Evolutionary conservation across 2,113 vertebrate species (phyloP), one percentile per base, ranked within the genome.

Genomic region (Varanus salvator): DNA sequence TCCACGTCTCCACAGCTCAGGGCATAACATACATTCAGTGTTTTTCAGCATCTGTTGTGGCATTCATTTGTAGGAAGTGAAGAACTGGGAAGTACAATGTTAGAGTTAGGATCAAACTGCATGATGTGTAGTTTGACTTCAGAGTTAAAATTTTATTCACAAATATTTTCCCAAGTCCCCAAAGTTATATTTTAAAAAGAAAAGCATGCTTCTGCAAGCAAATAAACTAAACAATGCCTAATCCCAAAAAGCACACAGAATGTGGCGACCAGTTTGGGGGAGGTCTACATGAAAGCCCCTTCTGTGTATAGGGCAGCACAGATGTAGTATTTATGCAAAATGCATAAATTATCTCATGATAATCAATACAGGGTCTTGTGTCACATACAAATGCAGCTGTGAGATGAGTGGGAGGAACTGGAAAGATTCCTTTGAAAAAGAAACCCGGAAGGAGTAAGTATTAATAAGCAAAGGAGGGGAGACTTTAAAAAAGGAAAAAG

Each of bases 1-100:
- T 64, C 60, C 60, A 60, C 34, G 25, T 7, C 91, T 71, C 52
- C 66, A 31, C 89, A 0, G 0, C 4, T 38, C 60, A 25, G 31
- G n/a, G 54, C 0, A 0, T 75, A 52, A 31, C 7, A 54, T 75
- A 80, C 14, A 31, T 80, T 60, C 11, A 48, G 5, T 85, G 54
- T 72, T 29, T 74, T 29, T 54, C 68, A 31, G 17, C 27, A 72
- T 60, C 12, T 25, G 19, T 66, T 74, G 52, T 64, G 71, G 29
- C 29, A 64, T 23, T 64, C 78, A 44, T 44, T 11, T 83, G 74
- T 5, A 80, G 19, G 60, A 68, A 14, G 44, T 71, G 64, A 69
- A 44, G 44, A 12, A 34, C 15, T 6, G 3, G 38, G 38, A 44
- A 7, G 38, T 19, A 77, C 48, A 4, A 44, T 21, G 14, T 44